These are phyloP conservation scores for Asteroscopus sphinx DNA, from an alignment of 2,888 invertebrate genomes.

Conservation along the genomic window DNA sequence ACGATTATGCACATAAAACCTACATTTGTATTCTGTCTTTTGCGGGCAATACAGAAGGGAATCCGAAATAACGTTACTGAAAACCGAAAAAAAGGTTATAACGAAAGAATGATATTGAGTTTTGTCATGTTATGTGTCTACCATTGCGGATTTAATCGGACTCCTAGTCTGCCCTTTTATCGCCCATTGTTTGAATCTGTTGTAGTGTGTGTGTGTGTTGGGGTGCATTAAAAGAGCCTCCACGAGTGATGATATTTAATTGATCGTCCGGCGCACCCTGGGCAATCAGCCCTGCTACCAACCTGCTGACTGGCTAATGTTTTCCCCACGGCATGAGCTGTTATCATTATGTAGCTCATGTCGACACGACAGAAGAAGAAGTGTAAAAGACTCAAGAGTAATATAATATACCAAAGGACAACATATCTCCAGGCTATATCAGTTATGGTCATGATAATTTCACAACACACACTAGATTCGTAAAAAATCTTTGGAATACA, in stretches of 20 bases:
- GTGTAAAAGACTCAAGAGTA: not conserved
- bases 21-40: no score
- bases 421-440: not conserved
- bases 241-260: no score
- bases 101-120: not conserved
- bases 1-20: no score
- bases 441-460: not conserved
- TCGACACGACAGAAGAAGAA: no score
- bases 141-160: constrained; percentile 2
- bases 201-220: no score
- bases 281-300: no score
- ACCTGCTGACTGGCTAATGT: no score
- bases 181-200: constrained; percentile 8
- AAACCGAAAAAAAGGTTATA: not conserved
- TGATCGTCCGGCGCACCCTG: no score
- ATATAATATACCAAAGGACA: not conserved
- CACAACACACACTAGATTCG: not conserved
- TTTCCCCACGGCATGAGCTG: no score
- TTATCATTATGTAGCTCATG: no score
- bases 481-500: not conserved
- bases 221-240: no score
- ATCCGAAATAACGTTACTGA: not conserved
- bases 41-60: not conserved
- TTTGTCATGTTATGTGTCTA: not conserved
- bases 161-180: not conserved